Percentiles rank a stretch among this genome's conserved stretches.
phyloP scores from a whole-genome alignment of 2,113 vertebrate species.

The Mesembrinibis cayennensis region DNA sequence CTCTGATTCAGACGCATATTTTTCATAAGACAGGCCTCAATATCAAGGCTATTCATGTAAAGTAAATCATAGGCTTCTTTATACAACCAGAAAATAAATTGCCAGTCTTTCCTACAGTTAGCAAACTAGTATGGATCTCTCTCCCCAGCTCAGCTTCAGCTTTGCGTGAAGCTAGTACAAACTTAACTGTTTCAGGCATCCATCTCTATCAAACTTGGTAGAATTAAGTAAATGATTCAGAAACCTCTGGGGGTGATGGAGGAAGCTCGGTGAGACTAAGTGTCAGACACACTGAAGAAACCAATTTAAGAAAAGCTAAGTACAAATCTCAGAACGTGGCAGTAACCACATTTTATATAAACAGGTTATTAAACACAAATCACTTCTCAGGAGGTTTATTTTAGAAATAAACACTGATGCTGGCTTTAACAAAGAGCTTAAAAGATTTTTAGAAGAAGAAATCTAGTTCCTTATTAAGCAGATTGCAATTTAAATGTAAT shows the following conservation, averaged over 20 bases:
- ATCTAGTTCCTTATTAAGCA: neutral
- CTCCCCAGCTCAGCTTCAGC: neutral
- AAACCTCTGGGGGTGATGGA: neutral
- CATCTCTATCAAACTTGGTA: neutral
- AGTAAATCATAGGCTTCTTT: neutral
- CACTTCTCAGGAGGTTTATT: neutral
- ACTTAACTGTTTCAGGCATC: neutral
- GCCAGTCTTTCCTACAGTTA: neutral
- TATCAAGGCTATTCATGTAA: neutral
- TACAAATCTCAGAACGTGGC: neutral
- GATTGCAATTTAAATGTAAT: slow-evolving; percentile 1
- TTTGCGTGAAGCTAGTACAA: neutral
- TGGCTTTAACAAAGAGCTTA: neutral
- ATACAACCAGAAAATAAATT: neutral
- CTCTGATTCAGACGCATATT: neutral
- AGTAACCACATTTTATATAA: neutral
- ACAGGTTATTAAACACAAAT: neutral
- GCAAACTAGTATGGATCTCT: neutral
- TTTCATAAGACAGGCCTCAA: neutral
- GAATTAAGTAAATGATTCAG: neutral
- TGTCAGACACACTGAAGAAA: neutral
- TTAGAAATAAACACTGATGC: neutral
- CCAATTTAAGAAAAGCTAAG: neutral
- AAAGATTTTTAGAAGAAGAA: neutral
- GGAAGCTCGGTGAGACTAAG: neutral